These are phyloP conservation scores for Apomyelois bistriatella DNA, from an alignment of 2,888 invertebrate genomes.

Conservation along the genomic window DNA sequence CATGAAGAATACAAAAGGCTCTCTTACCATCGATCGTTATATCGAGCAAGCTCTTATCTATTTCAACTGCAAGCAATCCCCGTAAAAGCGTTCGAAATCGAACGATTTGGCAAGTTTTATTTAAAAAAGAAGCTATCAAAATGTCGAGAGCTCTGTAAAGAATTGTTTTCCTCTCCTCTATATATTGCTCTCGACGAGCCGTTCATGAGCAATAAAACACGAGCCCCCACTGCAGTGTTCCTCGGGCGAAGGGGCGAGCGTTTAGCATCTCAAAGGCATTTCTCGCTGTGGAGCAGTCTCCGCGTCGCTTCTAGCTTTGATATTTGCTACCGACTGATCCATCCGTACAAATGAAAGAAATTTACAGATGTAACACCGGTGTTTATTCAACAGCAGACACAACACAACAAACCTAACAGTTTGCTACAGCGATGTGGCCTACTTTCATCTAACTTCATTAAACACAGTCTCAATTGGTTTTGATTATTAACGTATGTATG, in stretches of 20 bases:
- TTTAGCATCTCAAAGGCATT: conserved; percentile 56
- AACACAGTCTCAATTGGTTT: too few species aligned
- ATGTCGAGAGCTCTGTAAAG: conserved; percentile 32
- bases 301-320: conserved; percentile 19
- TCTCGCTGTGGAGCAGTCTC: conserved; percentile 20
- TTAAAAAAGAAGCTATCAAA: conserved; percentile 22
- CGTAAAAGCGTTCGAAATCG: neutral
- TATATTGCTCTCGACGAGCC: conserved; percentile 41
- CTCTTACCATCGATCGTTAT: too few species aligned
- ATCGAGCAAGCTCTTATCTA: too few species aligned
- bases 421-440: too few species aligned
- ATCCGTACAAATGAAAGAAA: neutral
- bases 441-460: too few species aligned
- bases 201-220: conserved; percentile 54
- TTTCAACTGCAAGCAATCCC: too few species aligned
- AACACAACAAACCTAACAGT: too few species aligned
- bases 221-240: conserved; percentile 43
- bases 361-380: neutral
- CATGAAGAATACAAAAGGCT: too few species aligned
- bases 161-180: conserved; percentile 37
- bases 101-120: neutral
- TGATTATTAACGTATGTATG: too few species aligned
- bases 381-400: too few species aligned
- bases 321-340: conserved; percentile 16
- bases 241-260: conserved; percentile 34